Evolutionary conservation across 1,140 invertebrate genomes (phyloP), one percentile per base, ranked within the genome.

Genomic region (Trachymyrmex septentrionalis): DNA sequence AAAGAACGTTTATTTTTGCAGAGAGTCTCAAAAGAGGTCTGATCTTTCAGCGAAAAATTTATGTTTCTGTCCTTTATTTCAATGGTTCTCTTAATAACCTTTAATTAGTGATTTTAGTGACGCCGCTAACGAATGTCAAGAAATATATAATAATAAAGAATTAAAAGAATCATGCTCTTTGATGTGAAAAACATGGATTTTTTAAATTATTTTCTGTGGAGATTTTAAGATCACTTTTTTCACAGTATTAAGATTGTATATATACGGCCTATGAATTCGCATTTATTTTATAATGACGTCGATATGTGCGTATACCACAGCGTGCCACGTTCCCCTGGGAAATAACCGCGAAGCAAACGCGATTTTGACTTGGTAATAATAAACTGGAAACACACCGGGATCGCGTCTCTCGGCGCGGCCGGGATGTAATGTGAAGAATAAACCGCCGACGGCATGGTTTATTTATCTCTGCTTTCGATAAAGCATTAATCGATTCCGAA

Each of bases 401-500:
- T 61, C 67, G 44, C 67, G 44, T 64, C 53, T 64, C 53, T 64
- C 63, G 21, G 34, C 21, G 55, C 82, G 76, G 21, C 24, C 6
- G 24, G 14, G 53, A 76, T 14, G 59, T 82, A 90, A 90, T 75
- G 48, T 61, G 69, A 72, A 72, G 69, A 90, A 90, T 81, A 85
- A 87, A 88, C 64, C 57, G 80, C 38, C 80, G 4, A 10, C 48
- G 75, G 38, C 81, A 87, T 90, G 76, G 81, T 90, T 90, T 90
- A 90, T 90, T 90, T 90, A 90, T 90, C 76, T 75, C 55, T 24
- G 50, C 59, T 67, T 86, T 90, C n/a, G n/a, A n/a, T n/a, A n/a
- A n/a, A n/a, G n/a, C n/a, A n/a, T n/a, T 88, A 90, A 90, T 90
- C 86, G 88, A 90, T 90, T 90, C 88, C 75, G 81, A 89, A 89